phyloP scores from a whole-genome alignment of 2,888 invertebrate genomes.

The Lasioglossum leucozonium region DNA sequence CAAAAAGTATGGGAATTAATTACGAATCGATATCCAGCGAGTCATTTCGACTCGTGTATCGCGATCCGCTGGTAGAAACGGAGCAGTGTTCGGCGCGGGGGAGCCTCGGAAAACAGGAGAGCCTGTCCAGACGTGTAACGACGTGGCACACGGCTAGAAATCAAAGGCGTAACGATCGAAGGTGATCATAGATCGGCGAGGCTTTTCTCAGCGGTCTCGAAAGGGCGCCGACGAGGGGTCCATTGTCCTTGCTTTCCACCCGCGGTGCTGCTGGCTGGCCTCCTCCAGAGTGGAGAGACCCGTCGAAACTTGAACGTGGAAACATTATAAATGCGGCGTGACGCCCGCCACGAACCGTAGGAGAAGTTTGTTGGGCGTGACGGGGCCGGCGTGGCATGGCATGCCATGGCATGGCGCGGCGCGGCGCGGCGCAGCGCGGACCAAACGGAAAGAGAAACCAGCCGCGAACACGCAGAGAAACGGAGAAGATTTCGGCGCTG shows the following conservation, averaged over 20 bases:
- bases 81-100: background rate
- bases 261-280: constrained; percentile 57
- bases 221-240: constrained; percentile 68
- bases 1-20: constrained; percentile 34
- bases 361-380: constrained; percentile 82
- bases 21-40: background rate
- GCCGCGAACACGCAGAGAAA: constrained; percentile 21
- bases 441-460: constrained; percentile 51
- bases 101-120: background rate
- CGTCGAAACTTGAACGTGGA: constrained; percentile 82
- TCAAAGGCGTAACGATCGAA: constrained; percentile 55
- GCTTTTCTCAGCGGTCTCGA: constrained; percentile 43
- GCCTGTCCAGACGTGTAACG: constrained; percentile 14
- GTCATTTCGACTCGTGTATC: background rate
- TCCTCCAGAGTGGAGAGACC: constrained; percentile 66
- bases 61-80: background rate
- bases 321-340: constrained; percentile 84
- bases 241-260: constrained; percentile 68
- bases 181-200: constrained; percentile 60
- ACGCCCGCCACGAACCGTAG: constrained; percentile 75
- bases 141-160: constrained; percentile 18
- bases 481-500: constrained; percentile 53
- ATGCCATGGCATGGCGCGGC: background rate
- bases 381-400: constrained; percentile 76
- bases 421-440: constrained; percentile 13